A percentile compares a stretch with the other conserved stretches of the same genome.
Conservation (phyloP, 1,140 invertebrate genomes). For the Halotydeus destructor region DNA sequence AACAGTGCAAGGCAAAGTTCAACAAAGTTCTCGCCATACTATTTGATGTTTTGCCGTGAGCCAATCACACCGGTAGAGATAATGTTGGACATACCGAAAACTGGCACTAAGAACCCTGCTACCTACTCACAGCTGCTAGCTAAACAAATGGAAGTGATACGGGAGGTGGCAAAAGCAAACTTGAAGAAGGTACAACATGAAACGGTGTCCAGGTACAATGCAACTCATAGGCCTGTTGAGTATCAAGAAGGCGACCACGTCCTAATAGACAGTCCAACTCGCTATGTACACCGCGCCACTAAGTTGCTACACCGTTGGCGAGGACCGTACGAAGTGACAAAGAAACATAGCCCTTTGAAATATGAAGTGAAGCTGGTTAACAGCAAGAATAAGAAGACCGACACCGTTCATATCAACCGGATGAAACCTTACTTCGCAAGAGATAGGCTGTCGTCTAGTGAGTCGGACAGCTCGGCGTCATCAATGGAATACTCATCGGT, state of each 20-base stretch:
- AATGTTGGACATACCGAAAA: too few species aligned
- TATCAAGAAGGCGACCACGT: neutral
- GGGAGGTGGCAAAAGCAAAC: neutral
- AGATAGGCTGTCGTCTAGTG: too few species aligned
- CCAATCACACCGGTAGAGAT: neutral
- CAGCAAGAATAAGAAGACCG: neutral
- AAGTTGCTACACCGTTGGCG: neutral
- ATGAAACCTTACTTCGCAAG: too few species aligned
- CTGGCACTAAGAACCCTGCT: too few species aligned
- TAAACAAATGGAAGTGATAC: neutral
- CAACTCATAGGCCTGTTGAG: neutral
- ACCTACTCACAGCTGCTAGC: neutral
- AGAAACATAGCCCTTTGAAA: neutral
- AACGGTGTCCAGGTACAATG: neutral
- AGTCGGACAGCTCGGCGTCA: too few species aligned
- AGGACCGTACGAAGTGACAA: neutral
- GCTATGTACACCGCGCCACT: too few species aligned
- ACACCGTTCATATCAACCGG: too few species aligned
- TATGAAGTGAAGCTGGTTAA: neutral
- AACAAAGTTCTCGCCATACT: neutral
- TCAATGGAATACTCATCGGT: too few species aligned
- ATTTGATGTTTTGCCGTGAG: neutral
- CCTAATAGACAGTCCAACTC: neutral
- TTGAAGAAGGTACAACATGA: neutral
- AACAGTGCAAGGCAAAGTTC: neutral